phyloP scores from a whole-genome alignment of 2,113 vertebrate genomes.

The Bagarius yarrelli region DNA sequence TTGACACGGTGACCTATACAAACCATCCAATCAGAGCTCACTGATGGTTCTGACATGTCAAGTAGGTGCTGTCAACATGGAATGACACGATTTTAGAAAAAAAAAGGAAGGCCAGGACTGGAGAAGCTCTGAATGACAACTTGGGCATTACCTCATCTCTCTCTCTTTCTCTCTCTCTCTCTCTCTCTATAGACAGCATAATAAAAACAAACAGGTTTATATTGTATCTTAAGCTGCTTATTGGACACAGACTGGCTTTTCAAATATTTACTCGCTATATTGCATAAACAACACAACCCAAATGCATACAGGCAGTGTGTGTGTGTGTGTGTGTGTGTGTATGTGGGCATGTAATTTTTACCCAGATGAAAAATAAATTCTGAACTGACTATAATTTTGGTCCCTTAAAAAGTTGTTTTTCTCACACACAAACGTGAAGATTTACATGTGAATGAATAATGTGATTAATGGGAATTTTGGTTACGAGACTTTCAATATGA shows the following conservation, averaged over 20 bases:
- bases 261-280: slow-evolving; percentile 76
- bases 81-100: slow-evolving; percentile 3
- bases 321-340: neutral
- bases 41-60: slow-evolving; percentile 28
- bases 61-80: slow-evolving; percentile 23
- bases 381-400: neutral
- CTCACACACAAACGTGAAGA: neutral
- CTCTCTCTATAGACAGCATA: slow-evolving; percentile 36
- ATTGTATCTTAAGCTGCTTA: slow-evolving; percentile 57
- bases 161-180: slow-evolving; percentile 1
- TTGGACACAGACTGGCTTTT: slow-evolving; percentile 46
- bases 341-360: slow-evolving; percentile 8
- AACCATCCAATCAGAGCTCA: slow-evolving; percentile 41
- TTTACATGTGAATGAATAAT: slow-evolving; percentile 1
- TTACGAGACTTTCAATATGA: neutral
- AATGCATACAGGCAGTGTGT: slow-evolving; percentile 35
- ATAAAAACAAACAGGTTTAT: slow-evolving; percentile 57
- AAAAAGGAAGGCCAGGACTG: neutral
- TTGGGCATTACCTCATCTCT: slow-evolving; percentile 36
- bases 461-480: too few species aligned
- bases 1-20: slow-evolving; percentile 30
- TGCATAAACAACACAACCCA: slow-evolving; percentile 65
- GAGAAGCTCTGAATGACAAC: slow-evolving; percentile 45
- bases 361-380: slow-evolving; percentile 9
- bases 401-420: neutral